Percentiles rank a stretch among this genome's conserved stretches.
These are phyloP conservation scores for Stylophora pistillata DNA, from an alignment of 64 coral and sea anemone genomes.

Conservation along the genomic window DNA sequence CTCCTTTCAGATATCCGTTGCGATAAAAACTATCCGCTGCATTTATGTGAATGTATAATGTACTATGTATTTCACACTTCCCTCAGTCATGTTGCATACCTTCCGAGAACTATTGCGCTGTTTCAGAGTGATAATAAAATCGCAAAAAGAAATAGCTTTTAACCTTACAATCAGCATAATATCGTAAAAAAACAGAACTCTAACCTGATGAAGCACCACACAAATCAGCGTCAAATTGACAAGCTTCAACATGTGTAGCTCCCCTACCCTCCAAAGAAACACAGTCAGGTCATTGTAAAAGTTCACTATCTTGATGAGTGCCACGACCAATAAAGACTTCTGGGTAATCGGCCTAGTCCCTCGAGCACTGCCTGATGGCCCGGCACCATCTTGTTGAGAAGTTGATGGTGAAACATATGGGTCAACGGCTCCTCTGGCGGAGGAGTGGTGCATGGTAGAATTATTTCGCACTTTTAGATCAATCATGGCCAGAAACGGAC, in stretches of 20 bases:
- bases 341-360: conserved; percentile 26
- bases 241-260: conserved; percentile 89
- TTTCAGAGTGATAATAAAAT: too few species aligned
- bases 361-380: neutral
- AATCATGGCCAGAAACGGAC: conserved; percentile 99
- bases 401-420: neutral
- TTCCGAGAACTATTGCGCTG: too few species aligned
- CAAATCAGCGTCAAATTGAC: conserved; percentile 89
- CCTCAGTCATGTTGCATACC: too few species aligned
- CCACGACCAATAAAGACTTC: conserved; percentile 55
- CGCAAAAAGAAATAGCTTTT: neutral
- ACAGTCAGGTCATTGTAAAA: conserved; percentile 89
- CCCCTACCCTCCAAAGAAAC: conserved; percentile 93
- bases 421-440: conserved; percentile 10
- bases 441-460: neutral
- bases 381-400: neutral
- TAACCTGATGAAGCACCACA: conserved; percentile 95
- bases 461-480: conserved; percentile 45
- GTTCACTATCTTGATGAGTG: conserved; percentile 63
- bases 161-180: neutral
- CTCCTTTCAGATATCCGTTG: too few species aligned
- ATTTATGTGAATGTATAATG: too few species aligned
- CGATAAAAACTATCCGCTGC: too few species aligned
- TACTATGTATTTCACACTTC: too few species aligned
- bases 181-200: neutral